A percentile compares a stretch with the other conserved stretches of the same genome.
These are phyloP conservation scores for Pollenia angustigena DNA, from an alignment of 2,888 invertebrate species.

Conservation along the genomic window DNA sequence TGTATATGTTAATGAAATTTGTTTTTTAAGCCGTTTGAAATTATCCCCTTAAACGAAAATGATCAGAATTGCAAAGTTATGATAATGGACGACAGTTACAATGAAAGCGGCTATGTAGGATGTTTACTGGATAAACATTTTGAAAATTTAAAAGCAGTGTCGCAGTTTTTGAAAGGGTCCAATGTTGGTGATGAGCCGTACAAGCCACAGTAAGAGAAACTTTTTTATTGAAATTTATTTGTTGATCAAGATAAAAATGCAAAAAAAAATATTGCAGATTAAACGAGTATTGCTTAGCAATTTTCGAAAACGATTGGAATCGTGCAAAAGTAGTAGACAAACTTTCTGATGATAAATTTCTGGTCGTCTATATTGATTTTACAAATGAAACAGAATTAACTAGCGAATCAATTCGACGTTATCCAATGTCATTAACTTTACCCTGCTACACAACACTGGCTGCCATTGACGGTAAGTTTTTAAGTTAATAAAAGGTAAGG, in stretches of 20 bases:
- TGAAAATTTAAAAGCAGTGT: constrained; percentile 69
- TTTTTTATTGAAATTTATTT: not conserved
- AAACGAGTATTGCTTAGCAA: constrained; percentile 77
- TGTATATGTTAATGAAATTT: not conserved
- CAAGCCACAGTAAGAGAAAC: constrained; percentile 74
- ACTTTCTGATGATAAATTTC: constrained; percentile 61
- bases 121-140: constrained; percentile 73
- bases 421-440: constrained; percentile 74
- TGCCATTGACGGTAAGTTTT: constrained; percentile 74
- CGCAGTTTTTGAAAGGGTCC: constrained; percentile 71
- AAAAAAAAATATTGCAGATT: constrained; percentile 53
- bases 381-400: constrained; percentile 74
- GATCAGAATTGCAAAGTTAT: constrained; percentile 70
- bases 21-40: constrained; percentile 69
- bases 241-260: no score
- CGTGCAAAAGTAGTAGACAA: constrained; percentile 75
- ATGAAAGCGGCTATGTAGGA: constrained; percentile 74
- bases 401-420: constrained; percentile 74
- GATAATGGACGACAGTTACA: constrained; percentile 74
- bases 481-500: not conserved
- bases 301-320: constrained; percentile 76
- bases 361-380: constrained; percentile 77
- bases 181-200: constrained; percentile 70
- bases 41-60: constrained; percentile 52
- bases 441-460: constrained; percentile 76